Evolutionary conservation across 2,113 vertebrate genomes (phyloP), one percentile per base, ranked within the genome.

Genomic region (Rhynchopsitta pachyrhyncha): DNA sequence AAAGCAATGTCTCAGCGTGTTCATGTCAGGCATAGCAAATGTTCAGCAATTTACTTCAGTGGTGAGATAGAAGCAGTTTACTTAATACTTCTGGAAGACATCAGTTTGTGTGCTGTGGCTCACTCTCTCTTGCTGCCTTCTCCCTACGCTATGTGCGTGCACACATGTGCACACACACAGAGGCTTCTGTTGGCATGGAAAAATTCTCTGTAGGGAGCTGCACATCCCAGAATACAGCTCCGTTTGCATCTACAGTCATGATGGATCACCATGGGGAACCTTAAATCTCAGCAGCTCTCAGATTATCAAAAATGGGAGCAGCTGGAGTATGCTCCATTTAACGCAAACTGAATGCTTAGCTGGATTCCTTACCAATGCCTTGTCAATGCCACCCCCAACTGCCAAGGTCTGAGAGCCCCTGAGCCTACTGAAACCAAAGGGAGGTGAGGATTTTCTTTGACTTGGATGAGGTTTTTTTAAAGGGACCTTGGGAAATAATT

Each of bases 401-500:
- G 93, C 93, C 95, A 95, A 89, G 93, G 82, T 62, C 14, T 71
- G 11, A 82, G 91, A 95, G 86, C 95, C 96, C 92, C 75, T 39
- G 92, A 93, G 96, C 10, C 88, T 66, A 25, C 91, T 94, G 96
- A 91, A 96, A 93, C 94, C 53, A 74, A 82, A 89, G 41, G 81
- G 86, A 96, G 86, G 91, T 18, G 81, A 94, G 62, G 83, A 85
- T 79, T 96, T 95, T 88, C 88, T 93, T 94, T 95, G 62, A 93
- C 91, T 92, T 92, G 92, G 88, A 96, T 93, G 55, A 92, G 53
- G 18, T 53, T 91, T 95, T 96, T 96, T 97, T 94, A 94, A 92
- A 90, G 70, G 95, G 94, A 96, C 89, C 96, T 93, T 92, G 92
- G 93, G 96, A 96, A 93, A 96, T 97, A 96, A 97, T 96, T 97